A percentile compares a stretch with the other conserved stretches of the same genome.
phyloP scores from a whole-genome alignment of 2,797 vertebrate species.

The Champsocephalus gunnari region DNA sequence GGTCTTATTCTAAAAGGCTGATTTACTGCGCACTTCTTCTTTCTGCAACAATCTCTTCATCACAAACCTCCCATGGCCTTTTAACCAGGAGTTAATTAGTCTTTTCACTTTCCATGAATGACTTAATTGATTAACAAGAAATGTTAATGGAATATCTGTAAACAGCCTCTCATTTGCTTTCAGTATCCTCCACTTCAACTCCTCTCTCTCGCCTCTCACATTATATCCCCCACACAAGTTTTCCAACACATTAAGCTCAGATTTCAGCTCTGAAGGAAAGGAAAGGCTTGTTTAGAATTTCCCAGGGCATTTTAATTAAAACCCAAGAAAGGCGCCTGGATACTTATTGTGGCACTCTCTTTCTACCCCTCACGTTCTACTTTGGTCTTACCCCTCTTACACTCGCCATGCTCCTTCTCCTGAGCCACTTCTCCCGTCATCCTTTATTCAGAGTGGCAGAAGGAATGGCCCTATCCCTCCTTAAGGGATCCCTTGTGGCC shows the following conservation, averaged over 20 bases:
- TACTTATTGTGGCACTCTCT: conserved; percentile 54
- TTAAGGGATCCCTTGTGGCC: conserved; percentile 71
- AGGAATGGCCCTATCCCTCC: conserved; percentile 69
- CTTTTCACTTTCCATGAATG: conserved; percentile 75
- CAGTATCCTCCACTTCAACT: conserved; percentile 38
- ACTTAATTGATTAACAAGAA: conserved; percentile 77
- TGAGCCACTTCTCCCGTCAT: conserved; percentile 71
- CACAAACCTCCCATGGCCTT: conserved; percentile 49
- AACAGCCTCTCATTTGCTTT: conserved; percentile 73
- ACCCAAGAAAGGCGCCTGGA: conserved; percentile 32
- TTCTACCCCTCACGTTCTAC: conserved; percentile 36
- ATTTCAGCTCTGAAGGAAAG: conserved; percentile 43
- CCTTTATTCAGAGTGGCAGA: conserved; percentile 71
- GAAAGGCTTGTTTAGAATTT: conserved; percentile 61
- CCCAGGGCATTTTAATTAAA: conserved; percentile 69
- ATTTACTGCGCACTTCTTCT: conserved; percentile 23
- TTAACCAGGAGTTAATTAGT: conserved; percentile 75
- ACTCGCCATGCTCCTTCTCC: conserved; percentile 36
- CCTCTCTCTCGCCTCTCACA: conserved; percentile 34
- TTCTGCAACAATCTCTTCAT: conserved; percentile 16
- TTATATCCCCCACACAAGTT: conserved; percentile 44
- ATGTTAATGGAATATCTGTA: conserved; percentile 69
- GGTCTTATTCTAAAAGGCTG: conserved; percentile 3
- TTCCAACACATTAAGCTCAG: conserved; percentile 54
- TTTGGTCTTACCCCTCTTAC: conserved; percentile 42